Base-by-base conservation (phyloP, 2,113 vertebrate genomes). In the Engraulis encrasicolus region DNA sequence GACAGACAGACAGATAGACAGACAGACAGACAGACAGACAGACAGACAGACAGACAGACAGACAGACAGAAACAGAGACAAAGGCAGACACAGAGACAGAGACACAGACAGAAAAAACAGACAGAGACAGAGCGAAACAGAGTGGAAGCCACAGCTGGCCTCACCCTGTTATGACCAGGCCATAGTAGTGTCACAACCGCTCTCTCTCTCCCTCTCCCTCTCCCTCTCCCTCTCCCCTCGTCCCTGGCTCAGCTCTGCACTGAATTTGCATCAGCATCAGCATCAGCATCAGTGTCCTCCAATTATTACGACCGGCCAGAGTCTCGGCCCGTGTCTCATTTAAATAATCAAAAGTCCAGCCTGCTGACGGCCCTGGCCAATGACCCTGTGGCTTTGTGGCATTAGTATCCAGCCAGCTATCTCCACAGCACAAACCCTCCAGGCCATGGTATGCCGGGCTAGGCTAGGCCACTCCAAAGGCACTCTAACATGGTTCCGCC, bases 301-400 rank as follows among this genome's bases (percentile, higher is more conserved):
- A 87, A 91, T 89, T 82, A 86, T 80, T 86, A 71, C 85, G 34
- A 79, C 83, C 82, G 27, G 87, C 74, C 38, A 19, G 7, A 1
- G 49, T n/a, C n/a, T n/a, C n/a, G n/a, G 12, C 38, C 81, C n/a
- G n/a, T 20, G 58, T 37, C 85, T 89, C 81, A 87, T 89, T 89
- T 84, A 87, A 84, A 82, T 66, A 78, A 90, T 89, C 88, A 87
- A 83, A 81, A 79, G 78, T 83, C 50, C 50, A 78, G 23, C 66
- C 18, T 84, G 87, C 85, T 86, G 89, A 84, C 81, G 83, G 71
- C 14, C 27, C 2, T 5, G 14, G 66, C n/a, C 78, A n/a, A 20
- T 18, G 18, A 38, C n/a, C 40, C 82, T n/a, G 36, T 71, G 49
- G 34, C 11, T 1, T 49, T 74, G 40, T 2, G 86, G 85, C 81